Percentiles rank a stretch among this genome's conserved stretches.
Conservation (phyloP, 2,888 invertebrate genomes). For the Toxonevra muliebris region DNA sequence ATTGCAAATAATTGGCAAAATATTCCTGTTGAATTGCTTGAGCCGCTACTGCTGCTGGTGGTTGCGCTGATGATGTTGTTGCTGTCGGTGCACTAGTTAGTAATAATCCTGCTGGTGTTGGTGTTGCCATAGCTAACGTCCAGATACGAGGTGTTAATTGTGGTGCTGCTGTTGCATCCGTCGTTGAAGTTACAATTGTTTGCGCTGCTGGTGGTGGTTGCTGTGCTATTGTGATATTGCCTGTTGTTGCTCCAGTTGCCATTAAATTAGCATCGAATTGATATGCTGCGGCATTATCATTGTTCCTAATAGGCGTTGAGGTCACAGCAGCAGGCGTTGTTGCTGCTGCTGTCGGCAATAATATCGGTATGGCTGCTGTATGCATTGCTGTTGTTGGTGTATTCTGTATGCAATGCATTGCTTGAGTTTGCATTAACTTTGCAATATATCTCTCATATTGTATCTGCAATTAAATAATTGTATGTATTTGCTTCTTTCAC, state of each 20-base stretch:
- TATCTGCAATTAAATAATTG: conserved; percentile 45
- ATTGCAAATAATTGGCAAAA: conserved; percentile 23
- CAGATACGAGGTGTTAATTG: conserved; percentile 42
- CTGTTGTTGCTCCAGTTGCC: conserved; percentile 12
- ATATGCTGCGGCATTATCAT: background rate
- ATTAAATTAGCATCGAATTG: background rate
- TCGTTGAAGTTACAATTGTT: conserved; percentile 34
- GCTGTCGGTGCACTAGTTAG: conserved; percentile 40
- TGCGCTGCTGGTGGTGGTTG: conserved; percentile 37
- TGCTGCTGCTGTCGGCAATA: conserved; percentile 17
- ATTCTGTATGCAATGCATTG: conserved; percentile 56
- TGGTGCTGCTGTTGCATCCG: conserved; percentile 20
- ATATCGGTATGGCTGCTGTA: conserved; percentile 17
- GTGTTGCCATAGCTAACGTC: conserved; percentile 51
- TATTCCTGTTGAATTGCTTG: background rate
- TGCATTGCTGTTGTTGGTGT: conserved; percentile 34
- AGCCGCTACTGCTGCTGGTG: conserved; percentile 3
- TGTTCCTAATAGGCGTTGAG: background rate
- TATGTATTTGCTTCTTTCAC: background rate
- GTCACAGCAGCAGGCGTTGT: background rate
- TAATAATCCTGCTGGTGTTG: conserved; percentile 48
- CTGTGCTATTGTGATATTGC: conserved; percentile 9
- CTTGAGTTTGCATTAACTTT: conserved; percentile 61
- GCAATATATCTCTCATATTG: conserved; percentile 65
- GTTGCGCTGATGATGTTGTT: conserved; percentile 1